Evolutionary conservation across 2,888 invertebrate genomes (phyloP), one percentile per base, ranked within the genome.

Genomic region (Bombylius discolor): DNA sequence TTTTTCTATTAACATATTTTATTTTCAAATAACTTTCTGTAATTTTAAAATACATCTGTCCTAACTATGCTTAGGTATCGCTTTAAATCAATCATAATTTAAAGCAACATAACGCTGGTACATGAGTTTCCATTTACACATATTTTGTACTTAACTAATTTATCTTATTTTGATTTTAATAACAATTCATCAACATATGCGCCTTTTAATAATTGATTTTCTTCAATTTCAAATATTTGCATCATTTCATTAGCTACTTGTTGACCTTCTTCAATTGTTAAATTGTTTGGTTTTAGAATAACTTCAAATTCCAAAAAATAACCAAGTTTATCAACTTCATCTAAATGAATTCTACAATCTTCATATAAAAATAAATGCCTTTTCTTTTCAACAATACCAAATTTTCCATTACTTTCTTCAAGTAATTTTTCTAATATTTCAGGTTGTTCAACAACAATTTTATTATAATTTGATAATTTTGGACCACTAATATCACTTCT

Each of bases 331-430:
- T 86, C 77, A 0, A 98, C 96, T 54, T 79, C 74, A 72, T 98
- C 97, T 62, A 95, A 76, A 70, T 97, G 97, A 34, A 98, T 79
- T 59, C 96, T 34, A 0, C 93, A 93, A 68, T 90, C 87, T 5
- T 87, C 80, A 44, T 78, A 71, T 70, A 94, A 76, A 67, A 83
- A 93, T 6, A 97, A 75, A 60, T 80, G 77, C 6, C 97, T 73
- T 48, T 76, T 78, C 70, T 97, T 97, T 49, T 81, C 77, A 6
- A 97, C 85, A 31, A 78, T 74, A 1, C 91, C 93, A 57, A 78
- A 73, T 0, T 80, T 67, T 0, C 93, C 94, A 59, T 92, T 71
- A 58, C 77, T 75, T 57, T 76, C 74, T 5, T 64, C 67, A 67
- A 69, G 82, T 77, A 74, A 78, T 67, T 60, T 74, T 64, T 73